Percentiles rank a stretch among this genome's conserved stretches.
Conservation (phyloP, 2,888 invertebrate genomes). For the Falcaria lacertinaria region DNA sequence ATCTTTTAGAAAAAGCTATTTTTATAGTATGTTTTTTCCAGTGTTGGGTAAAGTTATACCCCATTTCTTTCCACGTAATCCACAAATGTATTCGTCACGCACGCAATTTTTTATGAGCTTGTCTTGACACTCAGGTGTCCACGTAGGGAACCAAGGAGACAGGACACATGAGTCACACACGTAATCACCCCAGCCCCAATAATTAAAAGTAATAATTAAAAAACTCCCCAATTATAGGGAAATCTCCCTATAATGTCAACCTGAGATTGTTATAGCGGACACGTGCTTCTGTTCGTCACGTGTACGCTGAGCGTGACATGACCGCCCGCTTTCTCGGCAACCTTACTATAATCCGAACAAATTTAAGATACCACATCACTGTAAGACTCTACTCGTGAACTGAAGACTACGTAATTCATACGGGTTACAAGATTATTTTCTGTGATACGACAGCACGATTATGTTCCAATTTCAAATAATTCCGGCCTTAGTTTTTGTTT, state of each 20-base stretch:
- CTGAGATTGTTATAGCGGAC: constrained; percentile 20
- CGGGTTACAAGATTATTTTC: constrained; percentile 9
- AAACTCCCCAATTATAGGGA: constrained; percentile 5
- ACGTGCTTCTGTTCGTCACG: constrained; percentile 48
- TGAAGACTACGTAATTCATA: constrained; percentile 7
- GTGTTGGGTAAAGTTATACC: too few relatives aligned
- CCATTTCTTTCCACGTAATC: too few relatives aligned
- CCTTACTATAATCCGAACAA: constrained; percentile 17
- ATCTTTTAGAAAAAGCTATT: too few relatives aligned
- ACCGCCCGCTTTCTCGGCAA: constrained; percentile 26
- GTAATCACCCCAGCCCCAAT: too few relatives aligned
- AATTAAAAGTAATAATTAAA: too few relatives aligned
- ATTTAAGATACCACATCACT: constrained; percentile 13
- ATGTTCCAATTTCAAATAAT: background rate
- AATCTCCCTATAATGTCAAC: constrained; percentile 11
- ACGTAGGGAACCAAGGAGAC: too few relatives aligned
- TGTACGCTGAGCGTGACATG: constrained; percentile 47
- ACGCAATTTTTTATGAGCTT: too few relatives aligned
- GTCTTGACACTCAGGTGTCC: too few relatives aligned
- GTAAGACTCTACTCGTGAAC: constrained; percentile 1
- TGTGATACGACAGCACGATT: background rate
- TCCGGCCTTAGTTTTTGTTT: background rate
- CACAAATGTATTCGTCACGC: too few relatives aligned
- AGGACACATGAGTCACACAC: too few relatives aligned
- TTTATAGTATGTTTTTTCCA: too few relatives aligned